Conservation (phyloP, 2,797 vertebrate species). For the Crocodylus rhombifer region DNA sequence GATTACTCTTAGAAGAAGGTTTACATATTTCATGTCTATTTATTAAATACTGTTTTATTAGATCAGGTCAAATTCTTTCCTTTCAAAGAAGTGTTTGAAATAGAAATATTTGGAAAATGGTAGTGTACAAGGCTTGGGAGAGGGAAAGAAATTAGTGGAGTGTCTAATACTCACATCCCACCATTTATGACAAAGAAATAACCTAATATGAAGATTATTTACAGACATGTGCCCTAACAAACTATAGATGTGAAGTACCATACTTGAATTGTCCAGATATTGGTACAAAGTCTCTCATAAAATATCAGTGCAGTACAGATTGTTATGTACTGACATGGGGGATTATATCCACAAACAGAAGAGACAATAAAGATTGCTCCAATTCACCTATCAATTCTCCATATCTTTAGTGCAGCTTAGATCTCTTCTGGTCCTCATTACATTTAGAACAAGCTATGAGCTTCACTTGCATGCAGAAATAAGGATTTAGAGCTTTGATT, state of each 20-base stretch:
- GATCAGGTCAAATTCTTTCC: neutral
- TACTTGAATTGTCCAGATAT: neutral
- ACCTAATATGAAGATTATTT: neutral
- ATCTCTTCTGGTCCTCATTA: neutral
- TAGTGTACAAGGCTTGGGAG: neutral
- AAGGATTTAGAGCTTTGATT: neutral
- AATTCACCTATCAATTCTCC: neutral
- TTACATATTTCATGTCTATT: neutral
- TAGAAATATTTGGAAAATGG: neutral
- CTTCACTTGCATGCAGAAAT: neutral
- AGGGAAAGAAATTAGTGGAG: neutral
- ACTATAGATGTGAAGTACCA: neutral
- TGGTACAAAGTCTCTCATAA: neutral
- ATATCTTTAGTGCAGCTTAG: neutral
- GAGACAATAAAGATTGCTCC: neutral
- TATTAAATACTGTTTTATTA: neutral
- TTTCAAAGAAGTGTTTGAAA: neutral
- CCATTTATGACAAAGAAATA: neutral
- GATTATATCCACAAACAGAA: neutral
- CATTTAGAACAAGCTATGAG: neutral
- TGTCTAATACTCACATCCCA: neutral
- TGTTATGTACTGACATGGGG: accelerated
- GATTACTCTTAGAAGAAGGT: neutral
- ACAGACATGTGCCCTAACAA: neutral
- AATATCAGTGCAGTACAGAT: neutral